A percentile compares a stretch with the other conserved stretches of the same genome.
Conservation (phyloP, 2,113 vertebrate species). For the Suncus etruscus region DNA sequence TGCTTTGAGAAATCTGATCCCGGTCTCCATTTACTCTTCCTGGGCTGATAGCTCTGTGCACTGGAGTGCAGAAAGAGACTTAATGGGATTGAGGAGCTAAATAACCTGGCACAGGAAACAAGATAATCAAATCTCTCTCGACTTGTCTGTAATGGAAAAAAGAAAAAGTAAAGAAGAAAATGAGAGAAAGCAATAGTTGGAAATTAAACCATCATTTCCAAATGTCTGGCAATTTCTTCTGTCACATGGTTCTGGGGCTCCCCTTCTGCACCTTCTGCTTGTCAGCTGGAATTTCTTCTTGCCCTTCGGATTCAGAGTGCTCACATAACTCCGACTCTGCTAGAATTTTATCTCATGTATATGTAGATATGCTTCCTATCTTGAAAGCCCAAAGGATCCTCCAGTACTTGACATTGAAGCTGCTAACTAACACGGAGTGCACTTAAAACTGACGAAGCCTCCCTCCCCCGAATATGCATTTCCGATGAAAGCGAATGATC, state of each 20-base stretch:
- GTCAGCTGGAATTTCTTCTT: conserved; percentile 56
- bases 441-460: conserved; percentile 57
- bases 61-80: conserved; percentile 80
- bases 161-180: conserved; percentile 75
- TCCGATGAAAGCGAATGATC: conserved; percentile 63
- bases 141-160: conserved; percentile 71
- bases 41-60: conserved; percentile 79
- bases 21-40: conserved; percentile 83
- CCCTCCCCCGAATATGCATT: conserved; percentile 5
- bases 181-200: conserved; percentile 18
- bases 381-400: conserved; percentile 71
- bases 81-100: conserved; percentile 69
- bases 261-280: conserved; percentile 38
- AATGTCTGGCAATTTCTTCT: conserved; percentile 70
- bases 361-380: conserved; percentile 37
- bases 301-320: conserved; percentile 69
- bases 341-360: conserved; percentile 57
- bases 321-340: not conserved
- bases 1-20: conserved; percentile 86
- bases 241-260: conserved; percentile 56
- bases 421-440: conserved; percentile 62
- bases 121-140: conserved; percentile 82
- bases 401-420: conserved; percentile 62
- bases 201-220: conserved; percentile 74
- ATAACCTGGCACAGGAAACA: conserved; percentile 81